These are phyloP conservation scores for Drosophila seclusa DNA, from an alignment of 2,888 invertebrate species.

Conservation along the genomic window DNA sequence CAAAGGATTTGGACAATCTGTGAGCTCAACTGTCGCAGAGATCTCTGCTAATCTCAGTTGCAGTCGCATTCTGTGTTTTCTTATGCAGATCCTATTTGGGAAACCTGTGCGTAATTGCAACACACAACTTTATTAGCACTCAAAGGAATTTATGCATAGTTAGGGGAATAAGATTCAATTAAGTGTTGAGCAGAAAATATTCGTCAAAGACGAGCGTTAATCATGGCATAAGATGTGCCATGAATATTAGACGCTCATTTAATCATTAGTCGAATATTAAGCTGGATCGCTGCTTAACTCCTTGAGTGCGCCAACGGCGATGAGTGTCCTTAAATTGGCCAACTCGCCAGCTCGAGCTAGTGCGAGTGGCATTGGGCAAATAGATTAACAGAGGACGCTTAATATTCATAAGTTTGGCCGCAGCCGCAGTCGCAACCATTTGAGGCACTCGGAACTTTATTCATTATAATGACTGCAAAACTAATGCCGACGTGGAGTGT, in stretches of 20 bases:
- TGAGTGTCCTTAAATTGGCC: conserved; percentile 36
- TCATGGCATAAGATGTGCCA: conserved; percentile 11
- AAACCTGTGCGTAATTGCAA: background rate
- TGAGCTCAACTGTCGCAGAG: background rate
- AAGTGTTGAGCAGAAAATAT: background rate
- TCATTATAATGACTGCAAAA: conserved; percentile 70
- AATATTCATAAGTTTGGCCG: conserved; percentile 68
- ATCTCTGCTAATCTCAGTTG: background rate
- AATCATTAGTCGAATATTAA: conserved; percentile 65
- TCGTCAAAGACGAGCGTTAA: conserved; percentile 1
- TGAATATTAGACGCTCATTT: conserved; percentile 27
- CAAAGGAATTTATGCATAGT: background rate
- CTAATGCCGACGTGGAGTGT: conserved; percentile 55
- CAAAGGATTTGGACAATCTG: background rate
- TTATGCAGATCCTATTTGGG: background rate
- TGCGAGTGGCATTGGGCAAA: conserved; percentile 62
- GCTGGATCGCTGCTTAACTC: conserved; percentile 36
- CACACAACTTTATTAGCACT: background rate
- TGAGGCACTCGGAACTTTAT: conserved; percentile 68
- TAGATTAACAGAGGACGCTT: conserved; percentile 75
- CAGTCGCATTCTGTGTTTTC: background rate
- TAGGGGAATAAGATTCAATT: background rate
- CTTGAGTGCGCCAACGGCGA: conserved; percentile 20
- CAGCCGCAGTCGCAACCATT: conserved; percentile 21
- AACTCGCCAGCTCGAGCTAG: conserved; percentile 35